These are phyloP conservation scores for Cryptus viduatorius DNA, from an alignment of 2,888 invertebrate genomes.

Conservation along the genomic window DNA sequence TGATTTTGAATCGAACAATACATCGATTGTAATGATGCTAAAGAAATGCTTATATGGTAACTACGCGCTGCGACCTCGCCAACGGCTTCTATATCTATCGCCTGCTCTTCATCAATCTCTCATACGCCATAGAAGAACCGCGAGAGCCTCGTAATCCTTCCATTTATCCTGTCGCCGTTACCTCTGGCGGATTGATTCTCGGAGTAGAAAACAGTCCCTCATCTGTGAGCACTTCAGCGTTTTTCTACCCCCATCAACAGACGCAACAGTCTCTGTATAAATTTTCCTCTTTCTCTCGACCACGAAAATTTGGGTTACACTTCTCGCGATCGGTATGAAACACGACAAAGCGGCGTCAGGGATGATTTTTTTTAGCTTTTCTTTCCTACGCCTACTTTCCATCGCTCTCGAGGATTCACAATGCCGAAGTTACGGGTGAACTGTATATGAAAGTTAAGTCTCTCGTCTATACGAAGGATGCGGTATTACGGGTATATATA, in stretches of 20 bases:
- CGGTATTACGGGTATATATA: constrained; percentile 29
- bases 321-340: neutral
- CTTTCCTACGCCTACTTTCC: neutral
- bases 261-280: constrained; percentile 13
- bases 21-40: neutral
- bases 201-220: neutral
- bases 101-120: constrained; percentile 16
- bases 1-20: no score
- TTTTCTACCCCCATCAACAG: constrained; percentile 21
- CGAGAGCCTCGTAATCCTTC: constrained; percentile 50
- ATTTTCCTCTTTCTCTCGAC: constrained; percentile 32
- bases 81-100: neutral
- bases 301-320: constrained; percentile 47
- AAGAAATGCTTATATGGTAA: neutral
- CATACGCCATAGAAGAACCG: constrained; percentile 13
- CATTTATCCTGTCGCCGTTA: constrained; percentile 37
- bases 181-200: constrained; percentile 19
- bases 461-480: constrained; percentile 37
- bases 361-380: constrained; percentile 37
- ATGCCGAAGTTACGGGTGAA: constrained; percentile 35
- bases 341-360: constrained; percentile 49
- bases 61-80: neutral
- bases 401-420: constrained; percentile 5
- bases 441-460: constrained; percentile 59
- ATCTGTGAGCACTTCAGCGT: constrained; percentile 19